Percentiles rank a stretch among this genome's conserved stretches.
These are phyloP conservation scores for Hylia prasina DNA, from an alignment of 2,113 vertebrate genomes.

Conservation along the genomic window DNA sequence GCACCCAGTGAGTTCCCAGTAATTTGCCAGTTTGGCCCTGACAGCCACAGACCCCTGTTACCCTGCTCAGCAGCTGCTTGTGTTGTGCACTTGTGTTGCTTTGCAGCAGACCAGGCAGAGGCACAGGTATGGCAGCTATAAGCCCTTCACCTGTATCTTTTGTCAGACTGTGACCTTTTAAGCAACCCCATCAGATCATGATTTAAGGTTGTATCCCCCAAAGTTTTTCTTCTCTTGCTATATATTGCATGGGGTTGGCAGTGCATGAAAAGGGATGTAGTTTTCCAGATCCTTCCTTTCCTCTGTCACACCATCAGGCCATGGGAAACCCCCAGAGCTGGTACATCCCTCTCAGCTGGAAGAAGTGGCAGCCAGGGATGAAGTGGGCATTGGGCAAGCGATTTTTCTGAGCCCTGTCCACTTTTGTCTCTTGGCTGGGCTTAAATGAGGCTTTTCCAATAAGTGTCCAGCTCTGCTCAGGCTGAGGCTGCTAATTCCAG, in stretches of 20 bases:
- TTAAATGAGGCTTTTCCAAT: neutral
- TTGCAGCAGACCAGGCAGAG: fast-evolving
- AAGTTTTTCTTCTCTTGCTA: neutral
- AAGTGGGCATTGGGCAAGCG: neutral
- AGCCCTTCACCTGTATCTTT: neutral
- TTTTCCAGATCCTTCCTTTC: neutral
- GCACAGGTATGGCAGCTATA: neutral
- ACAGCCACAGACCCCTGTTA: neutral
- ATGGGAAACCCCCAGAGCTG: neutral
- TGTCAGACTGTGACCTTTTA: neutral
- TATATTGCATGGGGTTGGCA: neutral
- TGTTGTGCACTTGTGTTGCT: fast-evolving
- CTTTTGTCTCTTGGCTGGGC: neutral
- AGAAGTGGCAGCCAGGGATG: fast-evolving
- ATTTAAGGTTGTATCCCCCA: neutral
- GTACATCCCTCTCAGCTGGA: neutral
- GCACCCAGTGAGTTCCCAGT: neutral
- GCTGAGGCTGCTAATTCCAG: neutral
- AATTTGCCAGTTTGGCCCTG: neutral
- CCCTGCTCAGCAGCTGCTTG: neutral
- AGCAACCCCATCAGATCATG: fast-evolving
- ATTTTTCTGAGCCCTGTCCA: neutral
- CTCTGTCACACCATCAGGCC: fast-evolving
- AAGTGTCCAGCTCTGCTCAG: neutral
- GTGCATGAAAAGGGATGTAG: neutral